Evolutionary conservation across 2,888 invertebrate species (phyloP).

Genomic region (Tetanocera ferruginea): DNA sequence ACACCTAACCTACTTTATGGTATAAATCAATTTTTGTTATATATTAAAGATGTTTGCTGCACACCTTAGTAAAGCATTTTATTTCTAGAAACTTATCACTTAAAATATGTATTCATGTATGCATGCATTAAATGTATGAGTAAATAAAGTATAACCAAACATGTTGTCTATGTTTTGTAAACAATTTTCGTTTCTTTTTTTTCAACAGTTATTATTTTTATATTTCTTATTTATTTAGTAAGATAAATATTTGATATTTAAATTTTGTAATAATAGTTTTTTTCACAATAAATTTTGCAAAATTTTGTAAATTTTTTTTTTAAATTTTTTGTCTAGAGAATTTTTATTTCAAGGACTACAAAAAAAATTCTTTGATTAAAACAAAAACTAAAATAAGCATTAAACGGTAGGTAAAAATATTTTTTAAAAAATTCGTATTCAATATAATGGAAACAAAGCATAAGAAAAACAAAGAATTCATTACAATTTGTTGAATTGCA

Average conservation of each 20-base stretch:
- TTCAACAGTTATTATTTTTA: constrained; percentile 1
- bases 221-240: background rate
- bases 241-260: constrained; percentile 2
- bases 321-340: background rate
- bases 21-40: too few species aligned
- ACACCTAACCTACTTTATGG: too few species aligned
- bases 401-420: background rate
- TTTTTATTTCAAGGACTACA: background rate
- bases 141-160: constrained; percentile 4
- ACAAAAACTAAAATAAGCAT: background rate
- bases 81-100: constrained; percentile 19
- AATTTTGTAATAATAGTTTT: background rate
- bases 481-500: background rate
- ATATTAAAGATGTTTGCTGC: background rate
- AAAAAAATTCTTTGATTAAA: background rate
- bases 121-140: background rate
- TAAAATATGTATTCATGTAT: background rate
- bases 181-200: constrained; percentile 5
- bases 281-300: background rate
- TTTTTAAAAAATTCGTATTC: too few species aligned
- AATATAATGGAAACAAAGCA: too few species aligned
- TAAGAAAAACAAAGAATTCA: background rate
- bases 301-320: background rate
- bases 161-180: constrained; percentile 1
- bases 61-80: constrained; percentile 7